Conservation (phyloP, 2,888 invertebrate genomes). For the Andrena trimmerana region DNA sequence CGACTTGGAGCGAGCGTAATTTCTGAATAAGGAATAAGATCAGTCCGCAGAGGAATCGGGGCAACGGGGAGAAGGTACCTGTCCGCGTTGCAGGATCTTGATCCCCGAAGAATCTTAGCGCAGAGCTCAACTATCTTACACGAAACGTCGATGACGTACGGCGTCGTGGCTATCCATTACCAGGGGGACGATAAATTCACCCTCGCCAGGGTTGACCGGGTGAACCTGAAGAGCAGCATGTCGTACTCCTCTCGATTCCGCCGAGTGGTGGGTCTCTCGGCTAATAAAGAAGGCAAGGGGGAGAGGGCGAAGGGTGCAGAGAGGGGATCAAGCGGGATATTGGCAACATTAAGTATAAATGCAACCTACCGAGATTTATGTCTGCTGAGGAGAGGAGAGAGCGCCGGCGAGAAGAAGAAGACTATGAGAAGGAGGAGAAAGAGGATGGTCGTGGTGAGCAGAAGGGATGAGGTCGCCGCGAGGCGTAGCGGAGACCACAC, state of each 20-base stretch:
- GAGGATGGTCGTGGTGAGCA: slow-evolving; percentile 66
- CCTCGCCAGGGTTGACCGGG: slow-evolving; percentile 74
- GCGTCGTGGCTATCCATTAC: slow-evolving; percentile 77
- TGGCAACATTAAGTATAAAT: slow-evolving; percentile 82
- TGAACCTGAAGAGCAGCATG: slow-evolving; percentile 72
- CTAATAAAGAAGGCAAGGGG: slow-evolving; percentile 71
- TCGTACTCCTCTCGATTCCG: slow-evolving; percentile 69
- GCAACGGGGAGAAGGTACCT: slow-evolving; percentile 9
- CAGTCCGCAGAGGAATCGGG: neutral
- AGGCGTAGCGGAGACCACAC: slow-evolving; percentile 82
- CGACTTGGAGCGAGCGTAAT: too few species aligned
- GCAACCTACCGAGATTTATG: slow-evolving; percentile 81
- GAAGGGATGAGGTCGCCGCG: slow-evolving; percentile 83
- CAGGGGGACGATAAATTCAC: slow-evolving; percentile 73
- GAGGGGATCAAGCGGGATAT: slow-evolving; percentile 79
- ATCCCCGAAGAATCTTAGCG: slow-evolving; percentile 55
- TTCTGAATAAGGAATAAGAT: neutral
- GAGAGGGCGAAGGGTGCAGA: slow-evolving; percentile 55
- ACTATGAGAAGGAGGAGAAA: slow-evolving; percentile 55
- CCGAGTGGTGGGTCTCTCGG: slow-evolving; percentile 75
- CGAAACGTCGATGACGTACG: slow-evolving; percentile 75
- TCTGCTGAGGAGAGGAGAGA: slow-evolving; percentile 68
- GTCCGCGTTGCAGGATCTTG: slow-evolving; percentile 43
- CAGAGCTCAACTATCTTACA: slow-evolving; percentile 55
- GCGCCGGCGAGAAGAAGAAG: slow-evolving; percentile 62